These are phyloP conservation scores for Bolborhynchus lineola DNA, from an alignment of 2,113 vertebrate species.

Conservation along the genomic window DNA sequence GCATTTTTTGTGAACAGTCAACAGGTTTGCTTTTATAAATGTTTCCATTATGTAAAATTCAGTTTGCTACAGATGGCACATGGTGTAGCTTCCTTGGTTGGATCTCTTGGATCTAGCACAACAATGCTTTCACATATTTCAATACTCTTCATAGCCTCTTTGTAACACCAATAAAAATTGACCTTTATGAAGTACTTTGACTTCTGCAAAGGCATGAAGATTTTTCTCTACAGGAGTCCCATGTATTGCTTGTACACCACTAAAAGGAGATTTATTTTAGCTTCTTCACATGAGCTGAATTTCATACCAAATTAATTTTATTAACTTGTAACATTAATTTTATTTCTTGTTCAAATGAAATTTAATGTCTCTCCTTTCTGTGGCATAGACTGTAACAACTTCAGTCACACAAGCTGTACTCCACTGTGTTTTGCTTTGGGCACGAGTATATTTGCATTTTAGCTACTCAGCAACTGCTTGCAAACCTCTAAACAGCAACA, in stretches of 20 bases:
- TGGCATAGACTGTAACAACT: neutral
- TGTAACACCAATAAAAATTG: neutral
- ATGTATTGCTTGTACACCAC: neutral
- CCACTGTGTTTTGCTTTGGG: neutral
- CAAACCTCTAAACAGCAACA: neutral
- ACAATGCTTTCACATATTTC: neutral
- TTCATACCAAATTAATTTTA: conserved; percentile 30
- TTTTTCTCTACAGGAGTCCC: neutral
- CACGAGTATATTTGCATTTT: neutral
- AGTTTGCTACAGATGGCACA: neutral
- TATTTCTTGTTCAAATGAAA: conserved; percentile 10
- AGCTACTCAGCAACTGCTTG: neutral
- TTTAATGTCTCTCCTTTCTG: neutral
- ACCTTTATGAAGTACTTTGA: neutral
- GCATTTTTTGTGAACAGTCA: neutral
- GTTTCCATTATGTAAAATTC: neutral
- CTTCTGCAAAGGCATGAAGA: neutral
- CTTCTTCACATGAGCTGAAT: neutral
- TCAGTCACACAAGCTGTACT: neutral
- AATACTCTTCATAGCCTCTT: neutral
- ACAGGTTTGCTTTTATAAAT: neutral
- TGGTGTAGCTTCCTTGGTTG: neutral
- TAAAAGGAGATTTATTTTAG: neutral
- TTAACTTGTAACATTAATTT: conserved; percentile 10
- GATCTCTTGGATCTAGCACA: neutral